Evolutionary conservation across 2,113 vertebrate species (phyloP).

Genomic region (Elephantulus edwardii): DNA sequence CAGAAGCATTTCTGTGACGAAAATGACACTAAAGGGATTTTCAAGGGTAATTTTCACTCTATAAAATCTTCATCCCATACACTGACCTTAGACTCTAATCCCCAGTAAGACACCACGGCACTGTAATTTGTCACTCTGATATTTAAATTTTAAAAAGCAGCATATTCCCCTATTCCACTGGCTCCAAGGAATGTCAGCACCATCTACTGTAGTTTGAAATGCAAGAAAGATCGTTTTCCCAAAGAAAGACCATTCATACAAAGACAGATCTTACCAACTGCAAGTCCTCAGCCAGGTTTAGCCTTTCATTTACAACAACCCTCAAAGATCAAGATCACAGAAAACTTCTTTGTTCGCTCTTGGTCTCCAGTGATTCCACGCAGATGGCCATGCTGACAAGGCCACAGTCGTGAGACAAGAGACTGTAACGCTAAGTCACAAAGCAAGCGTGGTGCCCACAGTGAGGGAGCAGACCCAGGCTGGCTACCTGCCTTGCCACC

Average conservation of each 20-base stretch:
- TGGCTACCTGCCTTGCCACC: neutral
- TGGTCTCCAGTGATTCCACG: neutral
- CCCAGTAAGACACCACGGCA: neutral
- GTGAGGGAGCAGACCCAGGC: neutral
- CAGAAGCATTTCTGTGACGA: neutral
- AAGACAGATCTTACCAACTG: neutral
- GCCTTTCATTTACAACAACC: constrained; percentile 12
- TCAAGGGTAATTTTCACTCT: neutral
- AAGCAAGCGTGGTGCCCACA: neutral
- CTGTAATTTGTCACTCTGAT: constrained; percentile 17
- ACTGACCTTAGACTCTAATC: constrained; percentile 8
- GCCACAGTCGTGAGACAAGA: neutral
- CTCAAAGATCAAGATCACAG: constrained; percentile 16
- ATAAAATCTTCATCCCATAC: neutral
- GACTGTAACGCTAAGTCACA: neutral
- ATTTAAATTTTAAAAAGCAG: constrained; percentile 14
- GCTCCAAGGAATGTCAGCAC: neutral
- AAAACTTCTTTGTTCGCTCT: neutral
- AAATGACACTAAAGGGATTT: constrained; percentile 25
- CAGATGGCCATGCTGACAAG: neutral
- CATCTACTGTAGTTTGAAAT: neutral
- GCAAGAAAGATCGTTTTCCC: constrained; percentile 8
- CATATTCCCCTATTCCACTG: neutral
- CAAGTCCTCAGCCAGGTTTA: neutral
- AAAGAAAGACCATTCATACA: neutral